Evolutionary conservation across 2,888 invertebrate species (phyloP).

Genomic region (Stegophylla sp.): DNA sequence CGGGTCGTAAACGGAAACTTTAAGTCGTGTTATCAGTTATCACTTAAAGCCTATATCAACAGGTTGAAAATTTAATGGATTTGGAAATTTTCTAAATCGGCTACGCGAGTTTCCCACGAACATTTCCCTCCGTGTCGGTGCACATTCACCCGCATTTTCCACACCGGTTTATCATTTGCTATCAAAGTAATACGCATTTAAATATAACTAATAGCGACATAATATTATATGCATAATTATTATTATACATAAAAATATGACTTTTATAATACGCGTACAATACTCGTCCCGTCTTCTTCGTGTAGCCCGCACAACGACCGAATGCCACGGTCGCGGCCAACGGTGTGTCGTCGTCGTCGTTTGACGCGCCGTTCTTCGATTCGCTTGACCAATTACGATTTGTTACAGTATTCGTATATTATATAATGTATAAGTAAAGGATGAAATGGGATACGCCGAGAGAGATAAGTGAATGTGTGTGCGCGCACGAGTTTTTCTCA

Average conservation of each 20-base stretch:
- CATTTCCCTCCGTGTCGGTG: neutral
- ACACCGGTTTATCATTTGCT: neutral
- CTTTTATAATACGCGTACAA: too few relatives aligned
- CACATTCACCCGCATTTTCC: neutral
- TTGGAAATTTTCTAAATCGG: neutral
- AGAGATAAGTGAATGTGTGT: neutral
- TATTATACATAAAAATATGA: neutral
- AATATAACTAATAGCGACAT: too few relatives aligned
- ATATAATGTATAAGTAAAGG: neutral
- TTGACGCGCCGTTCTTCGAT: conserved; percentile 13
- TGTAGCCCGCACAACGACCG: neutral
- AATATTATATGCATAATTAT: neutral
- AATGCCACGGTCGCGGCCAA: neutral
- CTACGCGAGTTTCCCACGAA: neutral
- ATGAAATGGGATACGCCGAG: conserved; percentile 7
- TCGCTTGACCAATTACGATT: conserved; percentile 49
- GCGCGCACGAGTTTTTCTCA: conserved; percentile 14
- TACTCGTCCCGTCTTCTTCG: too few relatives aligned
- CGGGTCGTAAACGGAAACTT: too few relatives aligned
- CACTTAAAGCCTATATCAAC: neutral
- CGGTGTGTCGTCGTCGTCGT: neutral
- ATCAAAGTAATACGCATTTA: neutral
- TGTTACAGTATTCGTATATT: conserved; percentile 25
- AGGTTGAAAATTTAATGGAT: neutral
- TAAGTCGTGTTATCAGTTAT: too few relatives aligned